Conservation (phyloP, 2,113 vertebrate genomes). For the Plotosus lineatus region DNA sequence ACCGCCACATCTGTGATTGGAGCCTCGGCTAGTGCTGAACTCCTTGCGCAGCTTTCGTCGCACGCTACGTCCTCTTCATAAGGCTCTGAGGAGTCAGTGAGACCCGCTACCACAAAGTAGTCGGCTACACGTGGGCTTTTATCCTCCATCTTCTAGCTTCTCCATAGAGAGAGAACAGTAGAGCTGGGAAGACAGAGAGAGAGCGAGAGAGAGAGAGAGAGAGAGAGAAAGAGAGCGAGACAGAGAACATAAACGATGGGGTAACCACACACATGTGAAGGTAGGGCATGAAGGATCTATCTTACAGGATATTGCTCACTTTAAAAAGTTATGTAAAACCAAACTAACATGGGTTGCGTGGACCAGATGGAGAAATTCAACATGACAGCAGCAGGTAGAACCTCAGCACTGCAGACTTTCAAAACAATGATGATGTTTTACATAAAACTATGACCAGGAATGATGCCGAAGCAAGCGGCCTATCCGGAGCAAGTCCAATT, state of each 20-base stretch:
- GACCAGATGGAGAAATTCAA: slow-evolving; percentile 6
- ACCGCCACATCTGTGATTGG: slow-evolving; percentile 95
- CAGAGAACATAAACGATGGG: slow-evolving; percentile 9
- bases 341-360: slow-evolving; percentile 12
- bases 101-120: slow-evolving; percentile 97
- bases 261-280: slow-evolving; percentile 2
- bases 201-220: slow-evolving; percentile 10
- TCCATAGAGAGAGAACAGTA: slow-evolving; percentile 61
- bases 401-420: background rate
- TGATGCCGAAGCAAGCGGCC: background rate
- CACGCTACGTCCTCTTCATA: slow-evolving; percentile 94
- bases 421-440: background rate
- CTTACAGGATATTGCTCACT: slow-evolving; percentile 24
- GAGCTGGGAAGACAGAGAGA: slow-evolving; percentile 65
- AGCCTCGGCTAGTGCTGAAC: slow-evolving; percentile 82
- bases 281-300: slow-evolving; percentile 28
- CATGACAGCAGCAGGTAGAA: background rate
- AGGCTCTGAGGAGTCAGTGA: slow-evolving; percentile 89
- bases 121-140: slow-evolving; percentile 96
- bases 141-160: slow-evolving; percentile 98
- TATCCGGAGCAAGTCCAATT: background rate
- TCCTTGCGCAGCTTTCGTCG: slow-evolving; percentile 87
- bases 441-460: background rate
- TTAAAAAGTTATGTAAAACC: slow-evolving; percentile 41
- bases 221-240: slow-evolving; percentile 8